Evolutionary conservation across 2,113 vertebrate genomes (phyloP).

Genomic region (Maccullochella peelii): DNA sequence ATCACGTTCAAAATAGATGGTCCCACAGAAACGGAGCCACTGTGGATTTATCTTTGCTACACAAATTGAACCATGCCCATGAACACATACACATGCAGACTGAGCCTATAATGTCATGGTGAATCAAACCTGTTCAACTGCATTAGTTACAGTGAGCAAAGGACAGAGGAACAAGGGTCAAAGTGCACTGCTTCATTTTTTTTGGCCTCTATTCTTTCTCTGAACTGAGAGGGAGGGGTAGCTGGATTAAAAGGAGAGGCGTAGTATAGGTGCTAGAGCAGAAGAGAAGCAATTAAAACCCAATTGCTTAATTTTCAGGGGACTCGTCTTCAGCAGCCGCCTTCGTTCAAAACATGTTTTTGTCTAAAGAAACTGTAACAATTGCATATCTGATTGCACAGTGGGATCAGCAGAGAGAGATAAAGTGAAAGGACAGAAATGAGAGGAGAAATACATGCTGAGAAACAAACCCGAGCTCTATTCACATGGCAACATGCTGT

Average conservation of each 20-base stretch:
- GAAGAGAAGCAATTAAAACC: slow-evolving; percentile 86
- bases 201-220: slow-evolving; percentile 42
- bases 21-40: slow-evolving; percentile 42
- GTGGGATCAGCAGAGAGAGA: slow-evolving; percentile 54
- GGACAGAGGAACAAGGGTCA: slow-evolving; percentile 61
- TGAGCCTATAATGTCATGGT: slow-evolving; percentile 53
- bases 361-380: slow-evolving; percentile 62
- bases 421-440: slow-evolving; percentile 62
- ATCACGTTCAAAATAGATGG: slow-evolving; percentile 49
- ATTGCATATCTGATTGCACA: slow-evolving; percentile 71
- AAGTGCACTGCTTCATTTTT: slow-evolving; percentile 44
- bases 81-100: slow-evolving; percentile 40
- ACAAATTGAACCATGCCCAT: slow-evolving; percentile 40
- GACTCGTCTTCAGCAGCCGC: slow-evolving; percentile 60
- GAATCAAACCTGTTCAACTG: slow-evolving; percentile 61
- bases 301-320: slow-evolving; percentile 80
- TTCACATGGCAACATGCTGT: slow-evolving; percentile 58
- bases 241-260: slow-evolving; percentile 45
- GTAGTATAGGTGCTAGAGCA: slow-evolving; percentile 51
- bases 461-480: slow-evolving; percentile 60
- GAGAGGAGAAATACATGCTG: slow-evolving; percentile 56
- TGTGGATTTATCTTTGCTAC: slow-evolving; percentile 41
- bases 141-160: slow-evolving; percentile 52
- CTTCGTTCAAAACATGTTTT: slow-evolving; percentile 62
- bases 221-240: slow-evolving; percentile 46